Evolutionary conservation across 2,797 vertebrate genomes (phyloP), one percentile per base, ranked within the genome.

Genomic region (Melanotaenia trifasciata): DNA sequence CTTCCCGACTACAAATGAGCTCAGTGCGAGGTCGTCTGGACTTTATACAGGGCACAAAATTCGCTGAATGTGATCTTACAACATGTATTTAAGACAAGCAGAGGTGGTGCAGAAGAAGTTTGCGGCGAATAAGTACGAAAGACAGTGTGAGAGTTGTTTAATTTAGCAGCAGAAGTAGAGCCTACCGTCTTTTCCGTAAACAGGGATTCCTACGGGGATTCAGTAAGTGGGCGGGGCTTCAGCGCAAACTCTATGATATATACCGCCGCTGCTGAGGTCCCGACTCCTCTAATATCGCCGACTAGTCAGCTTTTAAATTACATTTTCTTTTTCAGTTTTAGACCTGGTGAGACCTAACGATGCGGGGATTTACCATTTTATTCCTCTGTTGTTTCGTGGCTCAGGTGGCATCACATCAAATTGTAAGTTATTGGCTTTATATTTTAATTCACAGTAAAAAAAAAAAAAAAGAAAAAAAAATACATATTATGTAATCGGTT

Each of bases 381-480:
- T 10, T 72, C 1, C 1, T 86, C 0, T 81, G 2, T 11, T 69
- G 0, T 18, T 11, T 77, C 0, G 28, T 24, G 3, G 16, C 0
- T 0, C 64, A 58, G 26, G 75, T 60, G 58, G 20, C 77, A 20
- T 57, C 87, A 4, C 30, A 71, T 2, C 36, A 80, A 45, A 78
- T 76, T 56, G 91, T 92, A 89, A 84, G 88, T 85, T 74, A 60
- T 30, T 40, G 35, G 38, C 14, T 74, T 84, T 16, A 35, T 22
- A 0, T 45, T 59, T 59, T 1, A 1, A 26, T 22, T 47, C 0
- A 20, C 26, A 5, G 0, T 8, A 1, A 40, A 18, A 20, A 6
- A 20, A 20, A 20, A 6, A 45, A 18, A 2, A 45, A 1, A 18
- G 2, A 3, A 9, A 18, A 20, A 6, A 20, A 28, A 28, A 28